Conservation (phyloP, 2,888 invertebrate species). For the Proisotoma minuta region DNA sequence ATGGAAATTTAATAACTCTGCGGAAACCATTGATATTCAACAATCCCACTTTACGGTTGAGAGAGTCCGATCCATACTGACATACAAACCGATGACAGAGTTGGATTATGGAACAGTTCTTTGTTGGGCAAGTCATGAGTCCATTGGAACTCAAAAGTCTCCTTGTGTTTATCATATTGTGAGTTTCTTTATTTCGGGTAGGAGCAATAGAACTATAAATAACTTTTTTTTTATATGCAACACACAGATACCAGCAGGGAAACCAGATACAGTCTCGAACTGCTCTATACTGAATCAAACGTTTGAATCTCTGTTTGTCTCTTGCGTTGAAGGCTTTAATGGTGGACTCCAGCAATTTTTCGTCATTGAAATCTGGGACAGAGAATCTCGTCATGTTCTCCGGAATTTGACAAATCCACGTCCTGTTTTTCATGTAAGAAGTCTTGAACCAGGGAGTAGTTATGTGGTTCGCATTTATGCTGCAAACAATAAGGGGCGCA, state of each 20-base stretch:
- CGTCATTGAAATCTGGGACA: constrained; percentile 58
- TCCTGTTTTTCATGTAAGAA: constrained; percentile 64
- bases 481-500: constrained; percentile 67
- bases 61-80: constrained; percentile 61
- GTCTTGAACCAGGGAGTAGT: constrained; percentile 63
- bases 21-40: constrained; percentile 65
- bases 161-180: constrained; percentile 67
- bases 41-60: constrained; percentile 61
- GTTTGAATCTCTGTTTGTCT: constrained; percentile 65
- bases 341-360: constrained; percentile 70
- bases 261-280: constrained; percentile 67
- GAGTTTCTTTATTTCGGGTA: background rate
- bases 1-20: constrained; percentile 73
- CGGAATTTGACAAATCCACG: constrained; percentile 53
- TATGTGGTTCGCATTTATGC: constrained; percentile 67
- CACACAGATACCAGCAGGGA: constrained; percentile 73
- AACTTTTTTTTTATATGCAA: too few species aligned
- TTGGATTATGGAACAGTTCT: constrained; percentile 64
- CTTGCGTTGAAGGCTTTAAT: constrained; percentile 70
- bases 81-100: constrained; percentile 68
- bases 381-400: constrained; percentile 46
- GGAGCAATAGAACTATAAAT: too few species aligned
- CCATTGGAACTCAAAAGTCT: constrained; percentile 63
- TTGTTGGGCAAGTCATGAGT: constrained; percentile 70
- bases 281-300: constrained; percentile 71